Base-by-base conservation (phyloP, 2,113 vertebrate species). In the Aix galericulata region DNA sequence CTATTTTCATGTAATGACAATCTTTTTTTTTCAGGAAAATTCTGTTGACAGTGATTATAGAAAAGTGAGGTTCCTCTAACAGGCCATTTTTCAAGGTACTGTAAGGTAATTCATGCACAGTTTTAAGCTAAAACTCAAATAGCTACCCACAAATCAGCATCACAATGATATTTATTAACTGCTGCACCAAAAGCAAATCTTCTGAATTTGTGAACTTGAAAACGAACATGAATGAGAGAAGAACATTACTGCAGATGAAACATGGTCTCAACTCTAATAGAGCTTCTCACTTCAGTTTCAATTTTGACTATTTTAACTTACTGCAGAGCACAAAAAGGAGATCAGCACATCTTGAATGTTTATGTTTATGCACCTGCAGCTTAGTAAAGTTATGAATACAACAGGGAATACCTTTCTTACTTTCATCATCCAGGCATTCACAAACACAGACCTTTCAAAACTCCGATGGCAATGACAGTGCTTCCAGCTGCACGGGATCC, bases 401-500 rank as follows among this genome's bases (percentile, higher is more conserved):
- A 44, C 55, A 86, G 55, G 40, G 82, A 89, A 83, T 94, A 95
- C 52, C 3, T n/a, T 59, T 85, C 82, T 52, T 80, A 86, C 85
- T 94, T 89, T 94, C 88, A 76, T 94, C 91, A 62, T 80, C 89
- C 75, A 46, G 0, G 1, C 52, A 34, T 82, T 74, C 85, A 82
- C 93, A 95, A 86, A 94, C 50, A 91, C 44, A 89, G 78, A 85
- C 50, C 75, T 84, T 94, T 89, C 78, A 95, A 82, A 92, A 52
- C 71, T 84, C 74, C 26, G 60, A 3, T 1, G 5, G 86, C 71
- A 94, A 44, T 36, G 86, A 64, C 91, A 85, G 74, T 69, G 17
- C 50, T 89, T 85, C 87, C 87, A 97, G 87, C 84, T 95, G 94
- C 84, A 89, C 73, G 76, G 82, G 87, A 94, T 89, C 93, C 86